Percentiles rank a stretch among this genome's conserved stretches.
These are phyloP conservation scores for Tipula vernalis DNA, from an alignment of 2,888 invertebrate species.

Conservation along the genomic window DNA sequence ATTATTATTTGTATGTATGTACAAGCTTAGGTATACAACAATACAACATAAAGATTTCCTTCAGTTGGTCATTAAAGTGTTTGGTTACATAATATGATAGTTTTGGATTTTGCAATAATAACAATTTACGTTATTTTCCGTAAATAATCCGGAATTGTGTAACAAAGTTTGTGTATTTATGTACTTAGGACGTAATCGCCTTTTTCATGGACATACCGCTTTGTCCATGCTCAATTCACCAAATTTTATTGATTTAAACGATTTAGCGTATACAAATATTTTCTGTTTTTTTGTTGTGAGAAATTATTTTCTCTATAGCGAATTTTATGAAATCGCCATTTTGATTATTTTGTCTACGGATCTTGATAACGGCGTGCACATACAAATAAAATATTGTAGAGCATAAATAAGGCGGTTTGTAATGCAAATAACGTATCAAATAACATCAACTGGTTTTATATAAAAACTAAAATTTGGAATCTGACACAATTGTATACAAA, in stretches of 20 bases:
- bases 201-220: neutral
- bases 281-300: neutral
- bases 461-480: neutral
- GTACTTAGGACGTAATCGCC: neutral
- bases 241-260: neutral
- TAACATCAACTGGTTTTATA: neutral
- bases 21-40: neutral
- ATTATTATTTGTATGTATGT: neutral
- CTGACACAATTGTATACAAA: neutral
- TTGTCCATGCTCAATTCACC: neutral
- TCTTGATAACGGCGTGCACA: neutral
- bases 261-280: neutral
- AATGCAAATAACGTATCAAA: neutral
- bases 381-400: neutral
- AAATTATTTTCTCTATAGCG: neutral
- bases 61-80: conserved; percentile 9
- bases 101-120: neutral
- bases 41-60: neutral
- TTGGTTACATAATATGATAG: conserved; percentile 7
- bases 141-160: neutral
- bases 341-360: neutral
- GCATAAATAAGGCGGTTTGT: neutral
- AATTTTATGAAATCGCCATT: neutral
- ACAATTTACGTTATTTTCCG: neutral
- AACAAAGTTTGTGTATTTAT: neutral